Percentiles rank a stretch among this genome's conserved stretches.
phyloP scores from a whole-genome alignment of 2,888 invertebrate genomes.

The Desoria tigrina region DNA sequence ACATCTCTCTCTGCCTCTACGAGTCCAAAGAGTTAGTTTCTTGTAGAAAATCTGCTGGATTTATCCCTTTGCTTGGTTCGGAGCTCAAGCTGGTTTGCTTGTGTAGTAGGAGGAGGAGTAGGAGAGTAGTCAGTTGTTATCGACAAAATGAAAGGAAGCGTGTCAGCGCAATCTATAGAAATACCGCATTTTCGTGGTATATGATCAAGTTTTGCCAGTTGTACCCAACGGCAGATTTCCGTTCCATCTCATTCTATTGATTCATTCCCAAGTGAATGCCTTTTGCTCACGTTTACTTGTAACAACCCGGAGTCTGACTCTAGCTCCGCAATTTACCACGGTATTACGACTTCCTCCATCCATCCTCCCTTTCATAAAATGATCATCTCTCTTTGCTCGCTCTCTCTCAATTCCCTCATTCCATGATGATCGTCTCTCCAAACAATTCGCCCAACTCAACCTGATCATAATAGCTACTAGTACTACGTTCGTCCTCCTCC shows the following conservation, averaged over 20 bases:
- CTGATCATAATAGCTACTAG: slow-evolving; percentile 1
- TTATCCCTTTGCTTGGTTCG: neutral
- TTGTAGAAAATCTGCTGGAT: neutral
- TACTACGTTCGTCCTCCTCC: neutral
- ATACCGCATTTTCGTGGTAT: slow-evolving; percentile 38
- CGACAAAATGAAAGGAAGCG: slow-evolving; percentile 40
- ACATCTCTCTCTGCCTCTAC: slow-evolving; percentile 14
- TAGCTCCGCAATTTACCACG: slow-evolving; percentile 18
- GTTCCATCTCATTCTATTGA: slow-evolving; percentile 40
- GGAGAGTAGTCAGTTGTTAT: slow-evolving; percentile 33
- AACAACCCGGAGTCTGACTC: slow-evolving; percentile 27
- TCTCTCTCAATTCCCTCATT: slow-evolving; percentile 9
- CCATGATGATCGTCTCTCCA: slow-evolving; percentile 9
- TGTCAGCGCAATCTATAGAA: slow-evolving; percentile 33
- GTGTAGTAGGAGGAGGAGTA: neutral
- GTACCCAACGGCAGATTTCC: slow-evolving; percentile 40
- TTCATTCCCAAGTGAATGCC: slow-evolving; percentile 39
- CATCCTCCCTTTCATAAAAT: slow-evolving; percentile 13
- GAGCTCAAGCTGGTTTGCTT: slow-evolving; percentile 3
- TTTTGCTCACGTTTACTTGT: slow-evolving; percentile 33
- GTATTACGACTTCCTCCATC: slow-evolving; percentile 17
- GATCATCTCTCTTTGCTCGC: slow-evolving; percentile 23
- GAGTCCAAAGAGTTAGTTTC: neutral
- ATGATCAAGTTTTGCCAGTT: slow-evolving; percentile 23
- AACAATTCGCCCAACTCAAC: slow-evolving; percentile 11